Conservation (phyloP, 2,113 vertebrate genomes). For the Bujurquina vittata region DNA sequence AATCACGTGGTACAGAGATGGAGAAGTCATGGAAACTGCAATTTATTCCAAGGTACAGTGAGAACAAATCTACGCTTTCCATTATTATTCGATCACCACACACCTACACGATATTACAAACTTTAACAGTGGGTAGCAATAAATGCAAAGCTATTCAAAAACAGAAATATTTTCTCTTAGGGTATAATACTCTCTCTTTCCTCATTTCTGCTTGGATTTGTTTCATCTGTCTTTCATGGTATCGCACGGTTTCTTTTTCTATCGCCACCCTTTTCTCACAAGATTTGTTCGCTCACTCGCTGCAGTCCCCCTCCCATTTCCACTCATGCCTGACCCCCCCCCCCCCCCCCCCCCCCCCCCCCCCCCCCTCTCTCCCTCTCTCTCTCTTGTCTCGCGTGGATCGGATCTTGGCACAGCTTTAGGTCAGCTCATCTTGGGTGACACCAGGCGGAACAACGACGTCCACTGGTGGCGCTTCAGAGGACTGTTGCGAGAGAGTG, state of each 20-base stretch:
- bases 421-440: constrained; percentile 80
- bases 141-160: constrained; percentile 52
- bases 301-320: constrained; percentile 68
- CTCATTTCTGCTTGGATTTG: constrained; percentile 26
- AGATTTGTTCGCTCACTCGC: constrained; percentile 60
- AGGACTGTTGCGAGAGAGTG: neutral
- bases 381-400: constrained; percentile 53
- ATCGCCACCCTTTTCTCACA: constrained; percentile 47
- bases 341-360: constrained; percentile 6
- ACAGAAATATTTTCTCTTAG: constrained; percentile 44
- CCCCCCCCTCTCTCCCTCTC: constrained; percentile 40
- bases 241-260: constrained; percentile 23
- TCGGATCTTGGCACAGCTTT: constrained; percentile 74
- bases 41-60: constrained; percentile 85
- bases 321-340: constrained; percentile 51
- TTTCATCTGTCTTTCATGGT: constrained; percentile 31
- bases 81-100: constrained; percentile 38
- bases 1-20: constrained; percentile 90
- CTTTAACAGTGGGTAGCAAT: constrained; percentile 29
- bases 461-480: constrained; percentile 81
- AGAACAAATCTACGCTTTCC: constrained; percentile 8
- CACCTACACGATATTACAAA: constrained; percentile 32
- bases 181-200: constrained; percentile 27
- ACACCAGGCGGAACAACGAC: constrained; percentile 83
- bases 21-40: constrained; percentile 83